Base-by-base conservation (phyloP, 2,888 invertebrate species). In the Malthinus seriepunctatus region DNA sequence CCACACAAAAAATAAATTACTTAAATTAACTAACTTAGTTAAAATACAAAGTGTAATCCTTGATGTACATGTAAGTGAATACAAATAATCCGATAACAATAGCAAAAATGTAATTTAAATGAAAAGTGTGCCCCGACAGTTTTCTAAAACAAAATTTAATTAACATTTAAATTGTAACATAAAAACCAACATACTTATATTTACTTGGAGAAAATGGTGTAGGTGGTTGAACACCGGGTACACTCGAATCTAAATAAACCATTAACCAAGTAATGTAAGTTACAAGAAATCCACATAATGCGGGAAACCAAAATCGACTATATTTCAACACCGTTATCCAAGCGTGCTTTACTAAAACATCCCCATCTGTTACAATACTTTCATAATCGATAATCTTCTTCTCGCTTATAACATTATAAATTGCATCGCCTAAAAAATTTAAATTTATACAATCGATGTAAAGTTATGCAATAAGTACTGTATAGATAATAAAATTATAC, bases 171-270 rank as follows among this genome's bases (percentile, higher is more conserved):
- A 33, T 31, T 38, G 3, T 3, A 14, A 37, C n/a, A 34, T 33
- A 32, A 8, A 8, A 47, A 14, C 35, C 48, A 50, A 70, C 73
- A 70, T 74, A 82, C 82, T 78, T 78, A 68, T 80, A 79, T 64
- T 80, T 82, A 15, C 75, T 75, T 9, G 82, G 80, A 50, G 83
- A 82, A 62, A 86, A 80, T 12, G 86, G 85, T 42, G 82, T 80
- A 3, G 85, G 85, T 15, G 86, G 86, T 71, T 80, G 78, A 3
- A 84, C 72, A 10, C 86, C 86, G 0, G 86, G 86, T 45, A 82
- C 77, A 66, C 79, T 79, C 57, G 86, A 86, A 72, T 86, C 86
- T 66, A 85, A 78, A 73, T 85, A 87, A 14, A 86, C 81, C 67
- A 86, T 81, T 55, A 80, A 76, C 80, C 84, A 85, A 6, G 82